Percentiles rank a stretch among this genome's conserved stretches.
These are phyloP conservation scores for Actinemys pallida DNA, from an alignment of 2,113 vertebrate species.

Conservation along the genomic window DNA sequence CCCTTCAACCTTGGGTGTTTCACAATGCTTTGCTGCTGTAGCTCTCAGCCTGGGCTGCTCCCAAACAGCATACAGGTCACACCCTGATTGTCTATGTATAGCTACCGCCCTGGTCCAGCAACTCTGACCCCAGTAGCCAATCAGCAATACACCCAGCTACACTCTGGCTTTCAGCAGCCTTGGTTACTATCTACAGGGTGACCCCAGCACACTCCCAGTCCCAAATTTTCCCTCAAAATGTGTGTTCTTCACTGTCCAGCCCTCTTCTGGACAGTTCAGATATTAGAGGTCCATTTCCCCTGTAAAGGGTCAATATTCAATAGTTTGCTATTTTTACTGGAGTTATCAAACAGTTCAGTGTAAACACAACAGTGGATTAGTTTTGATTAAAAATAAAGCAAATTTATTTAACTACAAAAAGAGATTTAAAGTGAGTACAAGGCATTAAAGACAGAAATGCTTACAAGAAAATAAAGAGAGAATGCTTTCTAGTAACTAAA, in stretches of 20 bases:
- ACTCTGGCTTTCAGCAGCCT: background rate
- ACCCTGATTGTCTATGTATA: background rate
- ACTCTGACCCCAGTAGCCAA: background rate
- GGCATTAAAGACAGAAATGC: background rate
- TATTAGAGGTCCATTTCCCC: background rate
- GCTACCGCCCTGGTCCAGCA: background rate
- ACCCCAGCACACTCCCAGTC: background rate
- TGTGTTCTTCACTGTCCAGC: background rate
- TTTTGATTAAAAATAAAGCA: background rate
- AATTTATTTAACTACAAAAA: background rate
- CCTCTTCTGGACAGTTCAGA: background rate
- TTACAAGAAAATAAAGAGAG: background rate
- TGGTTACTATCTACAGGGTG: background rate
- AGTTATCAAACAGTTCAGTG: background rate
- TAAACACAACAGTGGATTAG: background rate
- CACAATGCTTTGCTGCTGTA: background rate
- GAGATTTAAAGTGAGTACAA: background rate
- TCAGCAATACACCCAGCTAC: background rate
- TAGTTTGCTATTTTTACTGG: background rate
- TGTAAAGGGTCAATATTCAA: background rate
- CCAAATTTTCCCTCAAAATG: background rate
- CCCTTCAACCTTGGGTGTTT: background rate
- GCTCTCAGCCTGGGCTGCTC: background rate
- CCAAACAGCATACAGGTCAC: background rate
- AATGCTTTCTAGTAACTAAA: background rate